Evolutionary conservation across 1,140 invertebrate species (phyloP).

Genomic region (Bacillus rossius): DNA sequence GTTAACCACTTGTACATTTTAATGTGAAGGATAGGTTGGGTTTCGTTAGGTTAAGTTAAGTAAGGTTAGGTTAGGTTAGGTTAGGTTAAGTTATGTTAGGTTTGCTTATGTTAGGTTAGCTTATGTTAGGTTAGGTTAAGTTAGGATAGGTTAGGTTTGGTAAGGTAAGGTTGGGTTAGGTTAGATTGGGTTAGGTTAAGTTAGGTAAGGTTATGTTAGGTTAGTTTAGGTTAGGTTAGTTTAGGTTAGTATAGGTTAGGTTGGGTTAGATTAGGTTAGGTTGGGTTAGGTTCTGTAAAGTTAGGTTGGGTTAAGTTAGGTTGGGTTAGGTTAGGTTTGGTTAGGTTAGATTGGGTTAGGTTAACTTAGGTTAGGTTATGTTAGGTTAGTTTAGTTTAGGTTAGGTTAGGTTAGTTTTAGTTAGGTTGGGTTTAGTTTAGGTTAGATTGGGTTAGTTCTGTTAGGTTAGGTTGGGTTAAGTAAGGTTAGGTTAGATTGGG

Average conservation of each 20-base stretch:
- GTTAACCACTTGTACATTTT: too few relatives aligned
- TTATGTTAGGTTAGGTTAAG: conserved; percentile 15
- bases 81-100: conserved; percentile 17
- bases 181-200: conserved; percentile 20
- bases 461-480: too few relatives aligned
- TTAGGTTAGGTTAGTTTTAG: conserved; percentile 21
- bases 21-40: too few relatives aligned
- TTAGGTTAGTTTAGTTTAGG: conserved; percentile 14
- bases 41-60: neutral
- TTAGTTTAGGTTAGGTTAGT: conserved; percentile 28
- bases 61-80: neutral
- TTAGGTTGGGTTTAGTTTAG: conserved; percentile 6
- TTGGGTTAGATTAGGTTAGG: conserved; percentile 30
- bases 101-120: conserved; percentile 21
- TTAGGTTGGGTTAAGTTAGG: conserved; percentile 27
- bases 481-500: too few relatives aligned
- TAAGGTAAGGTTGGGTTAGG: conserved; percentile 8
- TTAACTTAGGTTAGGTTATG: conserved; percentile 18
- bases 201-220: conserved; percentile 25
- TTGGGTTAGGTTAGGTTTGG: conserved; percentile 29
- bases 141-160: conserved; percentile 1
- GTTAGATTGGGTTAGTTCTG: neutral
- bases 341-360: conserved; percentile 22
- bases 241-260: conserved; percentile 26
- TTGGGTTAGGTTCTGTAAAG: conserved; percentile 20